phyloP scores from a whole-genome alignment of 2,113 vertebrate genomes.

The Neolamprologus toae region DNA sequence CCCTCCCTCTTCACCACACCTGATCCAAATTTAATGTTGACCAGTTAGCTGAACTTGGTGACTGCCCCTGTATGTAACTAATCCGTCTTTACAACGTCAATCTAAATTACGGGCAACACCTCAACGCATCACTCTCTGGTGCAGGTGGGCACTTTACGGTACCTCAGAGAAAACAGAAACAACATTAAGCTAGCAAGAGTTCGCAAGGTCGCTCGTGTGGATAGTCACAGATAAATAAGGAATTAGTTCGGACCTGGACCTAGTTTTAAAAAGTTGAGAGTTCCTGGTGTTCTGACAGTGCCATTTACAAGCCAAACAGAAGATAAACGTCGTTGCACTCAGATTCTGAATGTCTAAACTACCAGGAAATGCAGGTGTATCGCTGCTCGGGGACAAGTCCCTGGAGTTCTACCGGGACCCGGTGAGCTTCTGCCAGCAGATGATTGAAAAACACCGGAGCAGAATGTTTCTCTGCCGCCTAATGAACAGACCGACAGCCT shows the following conservation, averaged over 20 bases:
- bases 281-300: background rate
- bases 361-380: conserved; percentile 54
- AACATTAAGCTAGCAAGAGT: background rate
- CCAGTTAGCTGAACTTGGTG: background rate
- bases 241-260: background rate
- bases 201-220: background rate
- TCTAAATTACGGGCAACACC: background rate
- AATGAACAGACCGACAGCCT: conserved; percentile 61
- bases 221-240: background rate
- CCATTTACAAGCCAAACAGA: background rate
- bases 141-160: background rate
- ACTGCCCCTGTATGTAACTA: background rate
- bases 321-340: background rate
- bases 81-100: fast-evolving
- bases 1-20: background rate
- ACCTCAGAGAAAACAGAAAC: background rate
- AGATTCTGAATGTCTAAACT: conserved; percentile 47
- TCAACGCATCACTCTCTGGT: conserved; percentile 11
- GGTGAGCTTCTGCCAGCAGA: conserved; percentile 48
- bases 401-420: conserved; percentile 67
- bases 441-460: conserved; percentile 45
- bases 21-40: background rate
- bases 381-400: conserved; percentile 61
- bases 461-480: conserved; percentile 56
- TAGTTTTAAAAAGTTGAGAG: background rate